phyloP scores from a whole-genome alignment of 2,113 vertebrate genomes.

The Leptosomus discolor region DNA sequence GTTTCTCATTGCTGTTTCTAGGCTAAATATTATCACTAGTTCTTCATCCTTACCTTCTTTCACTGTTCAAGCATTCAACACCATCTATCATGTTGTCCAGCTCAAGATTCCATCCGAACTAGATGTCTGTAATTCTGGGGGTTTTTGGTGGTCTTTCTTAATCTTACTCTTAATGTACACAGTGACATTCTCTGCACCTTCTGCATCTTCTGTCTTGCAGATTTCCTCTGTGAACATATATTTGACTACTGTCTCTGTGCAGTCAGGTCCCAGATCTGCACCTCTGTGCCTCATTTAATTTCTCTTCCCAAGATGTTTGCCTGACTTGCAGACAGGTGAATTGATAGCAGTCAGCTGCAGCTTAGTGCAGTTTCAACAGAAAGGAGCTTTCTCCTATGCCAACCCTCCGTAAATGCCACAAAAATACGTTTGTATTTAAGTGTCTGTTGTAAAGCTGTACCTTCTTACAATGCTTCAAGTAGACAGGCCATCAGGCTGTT shows the following conservation, averaged over 20 bases:
- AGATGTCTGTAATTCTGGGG: rapidly evolving
- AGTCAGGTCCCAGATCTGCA: background rate
- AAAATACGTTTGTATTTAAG: background rate
- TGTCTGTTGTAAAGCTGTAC: background rate
- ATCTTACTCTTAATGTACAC: background rate
- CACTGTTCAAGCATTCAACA: rapidly evolving
- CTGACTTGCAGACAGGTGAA: background rate
- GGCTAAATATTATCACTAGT: background rate
- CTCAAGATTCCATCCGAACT: background rate
- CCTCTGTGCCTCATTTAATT: background rate
- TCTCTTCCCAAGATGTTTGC: background rate
- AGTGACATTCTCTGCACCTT: rapidly evolving
- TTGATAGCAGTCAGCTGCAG: background rate
- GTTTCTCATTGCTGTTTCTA: background rate
- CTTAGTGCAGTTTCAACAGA: background rate
- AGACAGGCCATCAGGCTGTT: background rate
- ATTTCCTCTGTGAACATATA: background rate
- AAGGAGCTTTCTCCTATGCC: background rate
- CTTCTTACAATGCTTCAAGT: background rate
- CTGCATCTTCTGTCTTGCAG: background rate
- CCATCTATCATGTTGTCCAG: rapidly evolving
- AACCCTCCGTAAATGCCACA: background rate
- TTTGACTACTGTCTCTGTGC: background rate
- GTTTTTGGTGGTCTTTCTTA: background rate
- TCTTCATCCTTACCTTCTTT: background rate